Conservation (phyloP, 2,113 vertebrate species). For the Silurus asotus region DNA sequence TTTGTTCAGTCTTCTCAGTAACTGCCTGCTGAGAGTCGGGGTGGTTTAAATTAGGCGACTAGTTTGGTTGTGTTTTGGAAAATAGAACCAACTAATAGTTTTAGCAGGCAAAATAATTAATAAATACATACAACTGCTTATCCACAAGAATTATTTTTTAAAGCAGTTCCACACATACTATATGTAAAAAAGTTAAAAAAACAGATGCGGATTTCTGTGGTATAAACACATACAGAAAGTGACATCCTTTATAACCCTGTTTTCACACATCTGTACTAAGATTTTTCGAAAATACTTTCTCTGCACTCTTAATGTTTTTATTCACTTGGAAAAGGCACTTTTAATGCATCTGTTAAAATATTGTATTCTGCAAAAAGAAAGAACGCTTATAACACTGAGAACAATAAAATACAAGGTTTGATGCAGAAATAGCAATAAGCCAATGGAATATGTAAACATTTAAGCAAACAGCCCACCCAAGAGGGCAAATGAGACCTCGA, state of each 20-base stretch:
- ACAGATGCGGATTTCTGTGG: background rate
- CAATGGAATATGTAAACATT: conserved; percentile 21
- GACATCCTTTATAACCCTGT: background rate
- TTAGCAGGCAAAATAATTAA: too few relatives aligned
- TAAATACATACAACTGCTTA: background rate
- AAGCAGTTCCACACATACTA: too few relatives aligned
- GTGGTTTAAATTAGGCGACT: background rate
- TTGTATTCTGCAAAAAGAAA: background rate
- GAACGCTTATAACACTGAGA: background rate
- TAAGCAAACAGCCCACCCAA: background rate
- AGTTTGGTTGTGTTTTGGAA: background rate
- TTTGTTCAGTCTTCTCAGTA: background rate
- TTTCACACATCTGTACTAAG: background rate
- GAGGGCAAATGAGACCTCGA: background rate
- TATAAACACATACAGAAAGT: background rate
- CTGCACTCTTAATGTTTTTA: background rate
- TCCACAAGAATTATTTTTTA: too few relatives aligned
- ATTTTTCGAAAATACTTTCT: background rate
- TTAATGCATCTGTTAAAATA: background rate
- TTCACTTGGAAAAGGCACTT: conserved; percentile 1
- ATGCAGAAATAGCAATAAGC: conserved; percentile 26
- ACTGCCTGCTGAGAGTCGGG: background rate
- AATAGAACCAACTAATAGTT: too few relatives aligned
- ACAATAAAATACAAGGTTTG: conserved; percentile 12
- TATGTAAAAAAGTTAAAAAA: background rate